Percentiles rank a stretch among this genome's conserved stretches.
phyloP scores from a whole-genome alignment of 2,797 vertebrate genomes.

The Hapalemur alaotrensis region DNA sequence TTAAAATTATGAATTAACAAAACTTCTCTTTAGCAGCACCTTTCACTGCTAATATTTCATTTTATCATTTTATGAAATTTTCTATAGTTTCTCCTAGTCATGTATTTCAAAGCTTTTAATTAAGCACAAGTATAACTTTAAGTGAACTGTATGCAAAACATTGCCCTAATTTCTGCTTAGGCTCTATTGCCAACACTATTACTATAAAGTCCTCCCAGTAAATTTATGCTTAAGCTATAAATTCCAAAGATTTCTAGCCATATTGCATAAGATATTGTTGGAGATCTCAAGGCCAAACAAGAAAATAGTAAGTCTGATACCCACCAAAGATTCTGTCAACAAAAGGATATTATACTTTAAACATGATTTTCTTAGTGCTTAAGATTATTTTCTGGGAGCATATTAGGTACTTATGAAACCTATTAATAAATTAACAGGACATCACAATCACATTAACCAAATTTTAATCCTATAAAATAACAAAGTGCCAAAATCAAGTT shows the following conservation, averaged over 20 bases:
- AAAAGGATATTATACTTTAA: constrained; percentile 23
- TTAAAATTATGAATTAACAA: constrained; percentile 37
- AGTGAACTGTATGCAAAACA: not conserved
- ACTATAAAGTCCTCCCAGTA: not conserved
- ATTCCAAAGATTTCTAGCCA: constrained; percentile 5
- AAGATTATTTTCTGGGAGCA: not conserved
- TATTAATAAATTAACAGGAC: not conserved
- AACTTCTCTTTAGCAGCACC: not conserved
- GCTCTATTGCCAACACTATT: not conserved
- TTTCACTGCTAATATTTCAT: constrained; percentile 1
- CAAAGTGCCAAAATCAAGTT: not conserved
- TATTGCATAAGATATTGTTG: not conserved
- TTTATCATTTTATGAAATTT: constrained; percentile 10
- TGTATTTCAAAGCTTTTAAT: constrained; percentile 37
- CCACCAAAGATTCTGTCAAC: not conserved
- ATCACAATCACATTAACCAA: constrained; percentile 1
- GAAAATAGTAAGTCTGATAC: not conserved
- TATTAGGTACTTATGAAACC: not conserved
- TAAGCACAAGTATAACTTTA: constrained; percentile 28
- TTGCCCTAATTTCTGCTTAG: not conserved
- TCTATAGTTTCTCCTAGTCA: not conserved
- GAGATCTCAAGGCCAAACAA: not conserved
- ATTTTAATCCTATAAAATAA: constrained; percentile 1
- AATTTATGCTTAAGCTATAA: not conserved
- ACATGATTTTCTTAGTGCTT: not conserved